Conservation (phyloP, 2,888 invertebrate species). For the Neoaliturus tenellus region DNA sequence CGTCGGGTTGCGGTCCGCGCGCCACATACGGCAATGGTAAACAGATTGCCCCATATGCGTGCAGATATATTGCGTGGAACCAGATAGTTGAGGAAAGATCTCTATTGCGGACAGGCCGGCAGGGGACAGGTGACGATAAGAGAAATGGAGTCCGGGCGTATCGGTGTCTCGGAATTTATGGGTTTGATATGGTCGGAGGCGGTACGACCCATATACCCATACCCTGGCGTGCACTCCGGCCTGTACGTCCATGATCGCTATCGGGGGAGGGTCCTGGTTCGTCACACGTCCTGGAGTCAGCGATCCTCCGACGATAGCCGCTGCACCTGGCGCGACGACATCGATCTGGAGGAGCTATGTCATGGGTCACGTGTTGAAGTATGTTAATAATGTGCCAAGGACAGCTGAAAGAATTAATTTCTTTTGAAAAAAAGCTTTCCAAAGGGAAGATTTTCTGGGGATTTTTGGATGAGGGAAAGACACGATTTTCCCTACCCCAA, state of each 20-base stretch:
- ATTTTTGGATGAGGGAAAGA: too few relatives aligned
- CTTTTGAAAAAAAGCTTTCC: too few relatives aligned
- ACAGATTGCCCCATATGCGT: conserved; percentile 27
- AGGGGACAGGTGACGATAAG: conserved; percentile 11
- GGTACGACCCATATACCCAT: conserved; percentile 27
- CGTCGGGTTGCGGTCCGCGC: background rate
- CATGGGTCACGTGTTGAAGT: too few relatives aligned
- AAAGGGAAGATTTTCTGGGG: too few relatives aligned
- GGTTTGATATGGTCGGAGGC: conserved; percentile 17
- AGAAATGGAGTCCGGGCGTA: conserved; percentile 19
- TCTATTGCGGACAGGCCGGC: conserved; percentile 12
- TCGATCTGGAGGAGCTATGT: too few relatives aligned
- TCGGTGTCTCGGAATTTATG: conserved; percentile 18
- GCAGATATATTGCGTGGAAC: conserved; percentile 11
- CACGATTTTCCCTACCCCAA: too few relatives aligned
- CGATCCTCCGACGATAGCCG: background rate
- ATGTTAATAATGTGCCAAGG: too few relatives aligned
- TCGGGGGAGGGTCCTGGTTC: conserved; percentile 5
- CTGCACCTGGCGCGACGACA: background rate
- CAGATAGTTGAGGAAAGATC: conserved; percentile 31
- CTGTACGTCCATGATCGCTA: background rate
- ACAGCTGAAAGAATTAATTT: too few relatives aligned
- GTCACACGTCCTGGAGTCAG: background rate
- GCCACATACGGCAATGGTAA: background rate
- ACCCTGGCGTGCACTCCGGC: background rate